Evolutionary conservation across 2,888 invertebrate species (phyloP).

Genomic region (Calameuta filiformis): DNA sequence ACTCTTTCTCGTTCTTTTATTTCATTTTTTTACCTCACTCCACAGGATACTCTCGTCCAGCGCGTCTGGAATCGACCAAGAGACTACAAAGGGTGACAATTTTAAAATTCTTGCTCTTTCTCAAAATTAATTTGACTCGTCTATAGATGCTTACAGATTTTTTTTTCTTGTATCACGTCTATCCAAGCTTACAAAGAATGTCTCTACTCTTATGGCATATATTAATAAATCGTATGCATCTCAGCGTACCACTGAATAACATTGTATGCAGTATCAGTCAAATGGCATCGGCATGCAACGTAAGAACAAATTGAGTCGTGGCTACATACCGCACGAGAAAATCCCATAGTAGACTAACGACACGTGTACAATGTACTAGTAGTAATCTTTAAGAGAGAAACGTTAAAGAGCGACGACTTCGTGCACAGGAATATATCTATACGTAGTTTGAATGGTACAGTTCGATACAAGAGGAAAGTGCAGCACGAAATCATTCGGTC

Average conservation of each 20-base stretch:
- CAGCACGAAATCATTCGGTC: neutral
- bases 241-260: neutral
- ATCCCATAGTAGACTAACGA: neutral
- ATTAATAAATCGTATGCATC: neutral
- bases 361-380: neutral
- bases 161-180: neutral
- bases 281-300: neutral
- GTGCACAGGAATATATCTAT: neutral
- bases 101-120: neutral
- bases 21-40: neutral
- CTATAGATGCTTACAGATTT: neutral
- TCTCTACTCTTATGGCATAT: neutral
- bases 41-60: neutral
- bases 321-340: neutral
- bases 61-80: neutral
- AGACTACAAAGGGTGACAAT: neutral
- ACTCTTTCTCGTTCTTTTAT: slow-evolving; percentile 9
- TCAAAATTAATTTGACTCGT: neutral
- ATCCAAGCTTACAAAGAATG: neutral
- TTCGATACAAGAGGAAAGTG: neutral
- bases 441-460: neutral
- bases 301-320: neutral
- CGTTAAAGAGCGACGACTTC: neutral
- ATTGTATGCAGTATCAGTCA: neutral
- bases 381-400: neutral